A percentile compares a stretch with the other conserved stretches of the same genome.
These are phyloP conservation scores for Planiliza haematocheilus DNA, from an alignment of 2,113 vertebrate species.

Conservation along the genomic window DNA sequence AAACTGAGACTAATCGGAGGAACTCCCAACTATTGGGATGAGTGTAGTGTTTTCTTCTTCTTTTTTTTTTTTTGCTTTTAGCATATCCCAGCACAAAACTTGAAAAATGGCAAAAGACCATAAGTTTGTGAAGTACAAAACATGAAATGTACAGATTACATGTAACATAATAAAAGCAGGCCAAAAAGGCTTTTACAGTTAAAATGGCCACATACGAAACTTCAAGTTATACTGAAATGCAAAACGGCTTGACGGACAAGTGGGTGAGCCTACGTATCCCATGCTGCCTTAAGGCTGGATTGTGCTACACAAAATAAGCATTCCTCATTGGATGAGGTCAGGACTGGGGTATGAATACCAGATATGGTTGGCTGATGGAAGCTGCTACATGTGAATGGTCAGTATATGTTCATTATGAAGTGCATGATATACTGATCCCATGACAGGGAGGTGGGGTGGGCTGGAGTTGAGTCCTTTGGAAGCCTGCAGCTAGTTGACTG, in stretches of 20 bases:
- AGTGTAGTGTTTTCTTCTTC: conserved; percentile 66
- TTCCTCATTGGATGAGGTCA: conserved; percentile 68
- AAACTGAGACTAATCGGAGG: conserved; percentile 62
- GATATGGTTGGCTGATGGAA: conserved; percentile 48
- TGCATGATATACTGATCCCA: conserved; percentile 68
- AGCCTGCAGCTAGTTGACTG: conserved; percentile 18
- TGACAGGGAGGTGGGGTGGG: conserved; percentile 35
- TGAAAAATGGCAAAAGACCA: conserved; percentile 61
- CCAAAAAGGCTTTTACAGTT: conserved; percentile 65
- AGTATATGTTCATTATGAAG: conserved; percentile 56
- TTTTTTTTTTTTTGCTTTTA: conserved; percentile 43
- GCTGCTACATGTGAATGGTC: conserved; percentile 67
- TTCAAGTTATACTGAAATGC: conserved; percentile 71
- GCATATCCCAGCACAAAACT: conserved; percentile 47
- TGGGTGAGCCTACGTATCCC: conserved; percentile 60
- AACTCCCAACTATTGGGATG: conserved; percentile 64
- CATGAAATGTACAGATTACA: conserved; percentile 72
- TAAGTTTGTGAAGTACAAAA: conserved; percentile 74
- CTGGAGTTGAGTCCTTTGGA: conserved; percentile 57
- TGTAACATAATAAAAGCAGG: conserved; percentile 70
- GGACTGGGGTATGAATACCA: conserved; percentile 36
- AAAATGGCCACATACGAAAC: conserved; percentile 56
- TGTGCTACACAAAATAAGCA: conserved; percentile 78
- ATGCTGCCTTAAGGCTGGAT: conserved; percentile 71
- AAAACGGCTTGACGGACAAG: conserved; percentile 51